phyloP scores from a whole-genome alignment of 2,888 invertebrate species.

The Cyclophora albipunctata region DNA sequence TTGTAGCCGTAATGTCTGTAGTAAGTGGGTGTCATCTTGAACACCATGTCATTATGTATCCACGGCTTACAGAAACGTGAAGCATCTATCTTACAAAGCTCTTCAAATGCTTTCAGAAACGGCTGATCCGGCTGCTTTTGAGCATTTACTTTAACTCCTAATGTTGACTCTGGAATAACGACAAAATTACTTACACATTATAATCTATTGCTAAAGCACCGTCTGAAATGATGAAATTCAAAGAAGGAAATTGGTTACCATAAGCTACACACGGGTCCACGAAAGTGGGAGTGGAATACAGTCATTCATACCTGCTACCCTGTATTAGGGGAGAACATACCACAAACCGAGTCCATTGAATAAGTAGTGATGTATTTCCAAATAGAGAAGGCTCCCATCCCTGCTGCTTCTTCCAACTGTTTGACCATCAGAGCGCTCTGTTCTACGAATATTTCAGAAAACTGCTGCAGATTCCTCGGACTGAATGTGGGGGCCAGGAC shows the following conservation, averaged over 20 bases:
- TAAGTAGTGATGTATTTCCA: conserved; percentile 34
- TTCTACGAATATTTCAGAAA: conserved; percentile 28
- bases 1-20: conserved; percentile 5
- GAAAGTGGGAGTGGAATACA: too few species aligned
- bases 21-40: conserved; percentile 16
- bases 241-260: too few species aligned
- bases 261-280: too few species aligned
- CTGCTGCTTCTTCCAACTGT: conserved; percentile 17
- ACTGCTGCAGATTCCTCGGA: conserved; percentile 29
- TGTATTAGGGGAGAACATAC: conserved; percentile 16
- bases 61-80: conserved; percentile 23
- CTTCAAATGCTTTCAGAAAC: conserved; percentile 20
- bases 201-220: not conserved
- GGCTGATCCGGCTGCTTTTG: conserved; percentile 15
- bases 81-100: conserved; percentile 5
- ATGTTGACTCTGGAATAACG: conserved; percentile 18
- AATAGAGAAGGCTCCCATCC: conserved; percentile 24
- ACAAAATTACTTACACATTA: not conserved
- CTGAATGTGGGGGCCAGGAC: conserved; percentile 34
- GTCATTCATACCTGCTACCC: too few species aligned
- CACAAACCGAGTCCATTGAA: conserved; percentile 38
- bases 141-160: conserved; percentile 16
- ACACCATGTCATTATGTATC: conserved; percentile 24
- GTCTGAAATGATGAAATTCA: not conserved
- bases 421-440: conserved; percentile 28